Evolutionary conservation across 2,888 invertebrate genomes (phyloP).

Genomic region (Phalera bucephala): DNA sequence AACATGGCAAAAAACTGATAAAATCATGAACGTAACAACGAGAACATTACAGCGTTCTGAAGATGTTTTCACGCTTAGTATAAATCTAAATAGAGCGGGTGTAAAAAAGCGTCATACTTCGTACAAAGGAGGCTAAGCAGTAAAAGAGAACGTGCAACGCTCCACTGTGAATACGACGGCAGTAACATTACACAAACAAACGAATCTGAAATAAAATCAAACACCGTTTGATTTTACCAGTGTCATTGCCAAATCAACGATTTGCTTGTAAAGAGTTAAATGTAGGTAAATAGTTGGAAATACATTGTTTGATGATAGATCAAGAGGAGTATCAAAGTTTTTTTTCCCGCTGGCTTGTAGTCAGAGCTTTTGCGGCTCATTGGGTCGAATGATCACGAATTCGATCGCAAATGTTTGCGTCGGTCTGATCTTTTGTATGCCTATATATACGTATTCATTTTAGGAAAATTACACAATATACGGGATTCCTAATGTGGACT

Average conservation of each 20-base stretch:
- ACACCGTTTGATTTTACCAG: conserved; percentile 28
- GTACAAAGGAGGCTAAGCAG: conserved; percentile 3
- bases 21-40: not conserved
- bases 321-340: no score
- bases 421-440: no score
- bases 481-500: no score
- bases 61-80: conserved; percentile 4
- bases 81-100: conserved; percentile 1
- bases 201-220: conserved; percentile 27
- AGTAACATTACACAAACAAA: conserved; percentile 29
- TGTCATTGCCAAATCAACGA: conserved; percentile 33
- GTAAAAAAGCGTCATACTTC: not conserved
- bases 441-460: no score
- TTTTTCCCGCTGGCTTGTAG: no score
- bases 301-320: no score
- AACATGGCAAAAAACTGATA: not conserved
- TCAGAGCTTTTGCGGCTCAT: no score
- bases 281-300: no score
- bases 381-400: no score
- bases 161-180: conserved; percentile 14
- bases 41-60: not conserved
- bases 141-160: conserved; percentile 15
- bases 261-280: not conserved
- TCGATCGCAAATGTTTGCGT: no score
- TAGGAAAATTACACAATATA: no score